Evolutionary conservation across 1,140 invertebrate genomes (phyloP), one percentile per base, ranked within the genome.

Genomic region (Drosophila teissieri): DNA sequence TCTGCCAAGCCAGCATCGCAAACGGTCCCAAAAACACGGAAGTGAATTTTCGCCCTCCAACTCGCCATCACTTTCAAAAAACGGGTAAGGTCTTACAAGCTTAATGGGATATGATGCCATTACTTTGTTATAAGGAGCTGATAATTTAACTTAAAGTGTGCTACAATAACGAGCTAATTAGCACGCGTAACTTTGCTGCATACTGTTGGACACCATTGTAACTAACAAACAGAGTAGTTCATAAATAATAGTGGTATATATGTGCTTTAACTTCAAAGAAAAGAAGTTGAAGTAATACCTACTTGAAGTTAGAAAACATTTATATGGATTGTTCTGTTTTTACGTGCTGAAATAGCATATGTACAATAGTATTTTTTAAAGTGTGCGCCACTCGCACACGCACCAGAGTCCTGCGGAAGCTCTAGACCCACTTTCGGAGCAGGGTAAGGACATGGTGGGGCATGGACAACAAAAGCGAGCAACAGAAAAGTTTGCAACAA

Each of bases 401-500:
- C 78, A 75, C 64, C 65, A 48, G 60, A 76, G 56, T 81, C 67
- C 52, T 65, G 60, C 44, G 36, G 56, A 34, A 22, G 12, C 27
- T 37, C 11, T 51, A 27, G 45, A 24, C 36, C 44, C 12, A 40
- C n/a, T 27, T 11, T 8, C 10, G 15, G 19, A 14, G 36, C 36
- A 17, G 60, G 27, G 15, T 3, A 22, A 12, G 11, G 6, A 19
- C 12, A 19, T 31, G 31, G 15, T 8, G 34, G 40, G 68, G 53
- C 56, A 4, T 4, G 24, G 19, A 48, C 53, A 82, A 82, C 80
- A 84, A 82, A 75, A 82, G 75, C 75, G 63, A 62, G 74, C 61
- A 75, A 60, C 68, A 82, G 44, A 56, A 86, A 88, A 88, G 74
- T 86, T 86, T 78, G 82, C 79, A 83, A 86, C 82, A 85, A 85